Conservation (phyloP, 2,888 invertebrate genomes). For the Cheilosia scutellata region DNA sequence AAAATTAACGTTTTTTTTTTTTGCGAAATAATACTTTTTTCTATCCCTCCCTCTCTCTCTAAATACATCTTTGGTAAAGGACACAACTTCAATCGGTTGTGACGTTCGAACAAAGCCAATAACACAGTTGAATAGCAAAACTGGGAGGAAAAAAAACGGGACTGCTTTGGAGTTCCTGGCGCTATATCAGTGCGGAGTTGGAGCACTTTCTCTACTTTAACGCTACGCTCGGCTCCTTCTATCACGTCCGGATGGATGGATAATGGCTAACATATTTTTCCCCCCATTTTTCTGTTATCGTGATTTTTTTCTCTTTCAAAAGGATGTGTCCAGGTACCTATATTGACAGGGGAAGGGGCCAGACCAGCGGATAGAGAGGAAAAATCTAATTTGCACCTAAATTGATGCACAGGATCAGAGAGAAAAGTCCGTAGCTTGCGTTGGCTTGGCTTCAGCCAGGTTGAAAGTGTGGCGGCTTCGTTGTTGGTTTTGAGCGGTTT, state of each 20-base stretch:
- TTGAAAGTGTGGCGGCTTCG: constrained; percentile 55
- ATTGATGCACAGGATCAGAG: constrained; percentile 77
- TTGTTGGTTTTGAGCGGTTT: constrained; percentile 51
- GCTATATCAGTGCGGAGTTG: constrained; percentile 11
- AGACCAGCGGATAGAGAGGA: constrained; percentile 29
- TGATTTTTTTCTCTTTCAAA: constrained; percentile 59
- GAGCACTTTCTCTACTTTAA: constrained; percentile 56
- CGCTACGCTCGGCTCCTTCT: constrained; percentile 52
- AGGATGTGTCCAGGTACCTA: constrained; percentile 54
- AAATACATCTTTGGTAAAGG: constrained; percentile 35
- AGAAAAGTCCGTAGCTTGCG: constrained; percentile 65
- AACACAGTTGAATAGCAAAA: constrained; percentile 71
- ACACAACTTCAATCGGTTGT: constrained; percentile 73
- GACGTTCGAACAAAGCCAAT: constrained; percentile 76
- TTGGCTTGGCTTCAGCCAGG: constrained; percentile 44
- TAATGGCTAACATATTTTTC: constrained; percentile 75
- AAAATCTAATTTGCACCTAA: constrained; percentile 78
- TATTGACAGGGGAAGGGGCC: constrained; percentile 3
- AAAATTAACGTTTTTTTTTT: constrained; percentile 67
- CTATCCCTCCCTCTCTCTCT: not conserved
- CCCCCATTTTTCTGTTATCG: constrained; percentile 52
- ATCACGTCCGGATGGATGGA: constrained; percentile 69
- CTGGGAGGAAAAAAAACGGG: constrained; percentile 23
- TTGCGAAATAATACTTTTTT: constrained; percentile 61
- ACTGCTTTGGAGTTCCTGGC: constrained; percentile 36